Conservation (phyloP, 2,888 invertebrate species). For the Hesperia comma region DNA sequence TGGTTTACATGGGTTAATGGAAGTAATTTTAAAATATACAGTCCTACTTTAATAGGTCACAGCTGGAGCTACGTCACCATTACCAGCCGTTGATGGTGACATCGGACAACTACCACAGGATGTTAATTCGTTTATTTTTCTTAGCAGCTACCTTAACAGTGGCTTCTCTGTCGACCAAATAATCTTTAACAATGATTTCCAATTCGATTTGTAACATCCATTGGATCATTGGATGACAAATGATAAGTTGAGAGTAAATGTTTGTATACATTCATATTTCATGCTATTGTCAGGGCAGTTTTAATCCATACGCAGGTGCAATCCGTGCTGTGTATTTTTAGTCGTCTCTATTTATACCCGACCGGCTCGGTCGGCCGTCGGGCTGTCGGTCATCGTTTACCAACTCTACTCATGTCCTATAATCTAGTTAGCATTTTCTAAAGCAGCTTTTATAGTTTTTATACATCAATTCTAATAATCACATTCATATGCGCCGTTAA, state of each 20-base stretch:
- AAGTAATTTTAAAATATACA: too few species aligned
- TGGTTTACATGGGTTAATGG: too few species aligned
- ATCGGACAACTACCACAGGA: too few species aligned
- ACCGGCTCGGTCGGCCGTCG: constrained; percentile 67
- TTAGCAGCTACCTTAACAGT: too few species aligned
- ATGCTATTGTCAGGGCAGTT: constrained; percentile 17
- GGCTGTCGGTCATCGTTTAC: constrained; percentile 65
- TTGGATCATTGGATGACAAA: constrained; percentile 36
- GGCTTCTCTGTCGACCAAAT: too few species aligned
- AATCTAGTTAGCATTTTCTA: constrained; percentile 38
- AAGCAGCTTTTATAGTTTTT: constrained; percentile 31
- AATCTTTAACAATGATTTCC: too few species aligned
- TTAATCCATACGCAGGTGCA: constrained; percentile 63
- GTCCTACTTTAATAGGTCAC: too few species aligned
- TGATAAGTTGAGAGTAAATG: constrained; percentile 22
- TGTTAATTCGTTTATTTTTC: too few species aligned
- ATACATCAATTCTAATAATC: constrained; percentile 36
- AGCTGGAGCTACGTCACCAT: too few species aligned
- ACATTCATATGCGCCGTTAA: constrained; percentile 30
- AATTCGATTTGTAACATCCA: too few species aligned
- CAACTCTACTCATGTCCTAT: constrained; percentile 45
- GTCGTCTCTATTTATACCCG: constrained; percentile 74
- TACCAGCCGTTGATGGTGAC: too few species aligned
- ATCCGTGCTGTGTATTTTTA: constrained; percentile 77
- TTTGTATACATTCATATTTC: constrained; percentile 13